These are phyloP conservation scores for Pelodiscus sinensis DNA, from an alignment of 2,113 vertebrate species.

Conservation along the genomic window DNA sequence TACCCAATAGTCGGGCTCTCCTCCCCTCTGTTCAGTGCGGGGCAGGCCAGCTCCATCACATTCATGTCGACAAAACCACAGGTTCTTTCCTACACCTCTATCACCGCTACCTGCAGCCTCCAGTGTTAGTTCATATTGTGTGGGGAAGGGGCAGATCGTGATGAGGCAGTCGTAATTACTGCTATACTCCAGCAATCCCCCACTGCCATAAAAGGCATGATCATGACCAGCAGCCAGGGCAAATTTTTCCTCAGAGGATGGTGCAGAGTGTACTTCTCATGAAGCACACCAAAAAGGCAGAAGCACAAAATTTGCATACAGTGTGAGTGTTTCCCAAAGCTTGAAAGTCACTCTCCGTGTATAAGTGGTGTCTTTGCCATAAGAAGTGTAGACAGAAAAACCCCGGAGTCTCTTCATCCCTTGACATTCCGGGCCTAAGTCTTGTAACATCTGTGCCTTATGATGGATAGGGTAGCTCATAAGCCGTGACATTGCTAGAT, in stretches of 20 bases:
- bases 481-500: slow-evolving; percentile 11
- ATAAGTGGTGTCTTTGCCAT: neutral
- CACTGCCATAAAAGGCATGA: neutral
- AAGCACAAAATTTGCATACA: neutral
- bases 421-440: neutral
- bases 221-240: neutral
- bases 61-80: neutral
- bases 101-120: neutral
- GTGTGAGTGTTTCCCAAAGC: neutral
- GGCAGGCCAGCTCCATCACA: no score
- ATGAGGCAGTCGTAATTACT: neutral
- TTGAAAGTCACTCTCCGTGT: neutral
- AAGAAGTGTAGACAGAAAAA: neutral
- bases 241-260: neutral
- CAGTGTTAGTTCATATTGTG: neutral
- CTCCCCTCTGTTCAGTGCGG: no score
- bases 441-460: neutral
- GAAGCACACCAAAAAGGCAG: neutral
- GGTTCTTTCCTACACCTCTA: neutral
- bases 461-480: slow-evolving; percentile 19
- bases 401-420: neutral
- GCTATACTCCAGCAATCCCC: neutral
- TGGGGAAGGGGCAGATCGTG: neutral
- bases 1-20: no score
- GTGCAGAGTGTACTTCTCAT: neutral